Evolutionary conservation across 1,140 invertebrate species (phyloP).

Genomic region (Branchinecta lindahli): DNA sequence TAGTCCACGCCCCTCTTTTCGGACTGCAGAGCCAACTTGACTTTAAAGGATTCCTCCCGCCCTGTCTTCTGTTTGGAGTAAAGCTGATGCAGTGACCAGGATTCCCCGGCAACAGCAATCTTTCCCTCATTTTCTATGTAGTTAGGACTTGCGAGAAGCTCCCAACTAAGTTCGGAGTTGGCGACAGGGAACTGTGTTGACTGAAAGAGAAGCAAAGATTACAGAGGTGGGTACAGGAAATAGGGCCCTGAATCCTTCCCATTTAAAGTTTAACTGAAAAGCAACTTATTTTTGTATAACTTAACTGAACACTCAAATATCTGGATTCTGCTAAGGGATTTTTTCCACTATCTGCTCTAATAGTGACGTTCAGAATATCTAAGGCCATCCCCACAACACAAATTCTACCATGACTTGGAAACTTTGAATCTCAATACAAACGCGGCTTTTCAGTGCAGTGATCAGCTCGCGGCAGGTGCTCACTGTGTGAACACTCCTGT

Average conservation of each 20-base stretch:
- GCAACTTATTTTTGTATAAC: background rate
- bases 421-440: too few species aligned
- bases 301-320: too few species aligned
- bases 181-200: conserved; percentile 24
- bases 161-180: conserved; percentile 25
- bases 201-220: conserved; percentile 15
- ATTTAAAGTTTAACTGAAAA: background rate
- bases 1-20: conserved; percentile 23
- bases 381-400: too few species aligned
- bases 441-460: too few species aligned
- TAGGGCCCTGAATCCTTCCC: too few species aligned
- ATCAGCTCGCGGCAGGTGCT: too few species aligned
- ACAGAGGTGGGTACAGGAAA: too few species aligned
- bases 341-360: too few species aligned
- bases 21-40: conserved; percentile 20
- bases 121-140: conserved; percentile 26
- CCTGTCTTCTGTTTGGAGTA: conserved; percentile 21
- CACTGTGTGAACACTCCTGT: too few species aligned
- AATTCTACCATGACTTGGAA: too few species aligned
- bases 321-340: too few species aligned
- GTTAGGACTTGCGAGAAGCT: conserved; percentile 24
- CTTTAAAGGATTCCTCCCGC: conserved; percentile 21
- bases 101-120: conserved; percentile 21
- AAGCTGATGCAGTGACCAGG: conserved; percentile 23
- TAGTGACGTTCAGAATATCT: too few species aligned